Evolutionary conservation across 2,888 invertebrate genomes (phyloP).

Genomic region (Drosophila macrospina): DNA sequence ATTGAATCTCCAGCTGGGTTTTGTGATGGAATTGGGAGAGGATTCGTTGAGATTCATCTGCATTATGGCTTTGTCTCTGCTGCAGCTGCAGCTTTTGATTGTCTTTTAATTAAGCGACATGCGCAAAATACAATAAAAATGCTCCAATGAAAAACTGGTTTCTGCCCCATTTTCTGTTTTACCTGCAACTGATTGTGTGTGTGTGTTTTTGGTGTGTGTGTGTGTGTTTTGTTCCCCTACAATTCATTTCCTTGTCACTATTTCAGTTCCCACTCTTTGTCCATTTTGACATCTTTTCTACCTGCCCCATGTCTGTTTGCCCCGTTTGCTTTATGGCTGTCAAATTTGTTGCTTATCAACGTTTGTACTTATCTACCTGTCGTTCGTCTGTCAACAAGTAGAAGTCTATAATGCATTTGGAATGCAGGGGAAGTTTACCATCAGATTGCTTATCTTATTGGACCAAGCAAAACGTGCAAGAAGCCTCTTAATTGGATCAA

Average conservation of each 20-base stretch:
- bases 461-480: slow-evolving; percentile 44
- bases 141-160: slow-evolving; percentile 66
- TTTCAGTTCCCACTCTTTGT: slow-evolving; percentile 11
- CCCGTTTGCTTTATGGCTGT: slow-evolving; percentile 66
- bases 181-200: slow-evolving; percentile 1
- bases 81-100: slow-evolving; percentile 60
- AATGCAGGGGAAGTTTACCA: slow-evolving; percentile 15
- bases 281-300: slow-evolving; percentile 47
- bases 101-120: slow-evolving; percentile 75
- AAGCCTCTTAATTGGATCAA: slow-evolving; percentile 57
- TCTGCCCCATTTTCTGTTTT: slow-evolving; percentile 15
- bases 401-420: slow-evolving; percentile 19
- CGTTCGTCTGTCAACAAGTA: slow-evolving; percentile 52
- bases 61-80: slow-evolving; percentile 22
- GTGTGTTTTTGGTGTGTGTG: slow-evolving; percentile 4
- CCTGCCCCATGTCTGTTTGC: slow-evolving; percentile 46
- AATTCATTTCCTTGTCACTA: slow-evolving; percentile 36
- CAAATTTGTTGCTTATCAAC: slow-evolving; percentile 73
- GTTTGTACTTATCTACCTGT: slow-evolving; percentile 53
- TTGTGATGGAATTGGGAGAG: slow-evolving; percentile 43
- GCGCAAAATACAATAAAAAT: slow-evolving; percentile 68
- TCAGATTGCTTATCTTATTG: slow-evolving; percentile 45
- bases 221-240: slow-evolving; percentile 14
- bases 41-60: slow-evolving; percentile 34
- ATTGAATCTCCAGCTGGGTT: slow-evolving; percentile 40